Evolutionary conservation across 2,888 invertebrate genomes (phyloP), one percentile per base, ranked within the genome.

Genomic region (Meiosimyza platycephala): DNA sequence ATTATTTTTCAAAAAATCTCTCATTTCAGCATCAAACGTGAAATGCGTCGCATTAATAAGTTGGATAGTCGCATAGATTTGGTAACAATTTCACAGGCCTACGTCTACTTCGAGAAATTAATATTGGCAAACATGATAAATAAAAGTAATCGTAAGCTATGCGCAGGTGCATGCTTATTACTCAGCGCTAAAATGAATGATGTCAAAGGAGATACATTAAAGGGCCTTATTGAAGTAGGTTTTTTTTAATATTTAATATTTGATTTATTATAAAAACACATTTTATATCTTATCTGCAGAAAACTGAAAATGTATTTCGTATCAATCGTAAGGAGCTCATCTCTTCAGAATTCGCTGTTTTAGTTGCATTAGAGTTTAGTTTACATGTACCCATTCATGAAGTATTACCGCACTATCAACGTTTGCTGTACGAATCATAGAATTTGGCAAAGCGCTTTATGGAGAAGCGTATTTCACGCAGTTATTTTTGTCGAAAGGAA

Each of bases 51-150:
- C 87, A 96, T 96, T 73, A 95, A 95, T 3, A 95, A 94, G 86
- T 89, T 93, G 81, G 95, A 96, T 86, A 92, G 91, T 80, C 93
- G 93, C 74, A 89, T 92, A 73, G 98, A 99, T 88, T 89, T 97
- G 74, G 89, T 98, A 75, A 96, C 96, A 1, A 95, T 99, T 18
- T 98, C 99, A 18, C 97, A 97, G 86, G 95, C 98, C 0, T 98
- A 97, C 85, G 98, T 98, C n/a, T 99, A 97, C 88, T 99, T 98
- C 87, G 99, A 99, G 87, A 97, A 97, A 86, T 89, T 99, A 71
- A 97, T 99, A 79, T 89, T 98, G 67, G 94, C 94, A 78, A 94
- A 95, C 84, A 89, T 97, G 74, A 95, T 99, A 67, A 97, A 96
- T 83, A 99, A 99, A 88, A 93, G 93, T 84, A 99, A 99, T 85